These are phyloP conservation scores for Natrix natrix DNA, from an alignment of 2,797 vertebrate genomes.

Conservation along the genomic window DNA sequence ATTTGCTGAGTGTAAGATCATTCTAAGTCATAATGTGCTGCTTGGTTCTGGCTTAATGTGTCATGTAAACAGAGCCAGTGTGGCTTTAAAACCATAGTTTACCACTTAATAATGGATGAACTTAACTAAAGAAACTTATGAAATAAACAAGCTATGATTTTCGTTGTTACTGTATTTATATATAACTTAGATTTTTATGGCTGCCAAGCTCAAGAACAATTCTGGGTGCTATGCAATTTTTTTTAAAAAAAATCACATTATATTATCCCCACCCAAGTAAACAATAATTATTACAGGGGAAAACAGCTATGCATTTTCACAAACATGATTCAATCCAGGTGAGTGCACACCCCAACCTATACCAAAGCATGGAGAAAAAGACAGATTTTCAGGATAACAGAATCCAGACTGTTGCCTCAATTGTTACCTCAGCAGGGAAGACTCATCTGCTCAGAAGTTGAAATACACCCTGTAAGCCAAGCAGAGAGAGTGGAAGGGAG, in stretches of 20 bases:
- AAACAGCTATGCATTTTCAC: background rate
- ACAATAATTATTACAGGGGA: background rate
- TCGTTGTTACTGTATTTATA: background rate
- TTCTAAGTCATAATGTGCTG: background rate
- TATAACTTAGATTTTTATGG: background rate
- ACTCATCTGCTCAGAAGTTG: background rate
- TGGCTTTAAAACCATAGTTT: background rate
- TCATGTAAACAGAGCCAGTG: background rate
- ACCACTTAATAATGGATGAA: background rate
- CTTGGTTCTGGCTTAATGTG: background rate
- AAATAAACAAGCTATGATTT: background rate
- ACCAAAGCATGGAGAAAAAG: background rate
- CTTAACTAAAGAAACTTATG: background rate
- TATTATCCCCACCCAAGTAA: background rate
- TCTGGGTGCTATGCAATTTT: background rate
- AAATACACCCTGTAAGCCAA: too few relatives aligned
- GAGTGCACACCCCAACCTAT: background rate
- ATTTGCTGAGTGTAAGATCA: background rate
- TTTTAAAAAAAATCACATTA: background rate
- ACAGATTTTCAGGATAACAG: background rate
- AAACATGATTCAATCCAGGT: background rate
- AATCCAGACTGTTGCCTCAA: background rate
- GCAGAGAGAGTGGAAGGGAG: too few relatives aligned
- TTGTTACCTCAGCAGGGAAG: background rate
- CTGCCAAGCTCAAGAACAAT: background rate